These are phyloP conservation scores for Geodia barretti DNA, from an alignment of 37 sponge, comb jelly and placozoan genomes.

Conservation along the genomic window DNA sequence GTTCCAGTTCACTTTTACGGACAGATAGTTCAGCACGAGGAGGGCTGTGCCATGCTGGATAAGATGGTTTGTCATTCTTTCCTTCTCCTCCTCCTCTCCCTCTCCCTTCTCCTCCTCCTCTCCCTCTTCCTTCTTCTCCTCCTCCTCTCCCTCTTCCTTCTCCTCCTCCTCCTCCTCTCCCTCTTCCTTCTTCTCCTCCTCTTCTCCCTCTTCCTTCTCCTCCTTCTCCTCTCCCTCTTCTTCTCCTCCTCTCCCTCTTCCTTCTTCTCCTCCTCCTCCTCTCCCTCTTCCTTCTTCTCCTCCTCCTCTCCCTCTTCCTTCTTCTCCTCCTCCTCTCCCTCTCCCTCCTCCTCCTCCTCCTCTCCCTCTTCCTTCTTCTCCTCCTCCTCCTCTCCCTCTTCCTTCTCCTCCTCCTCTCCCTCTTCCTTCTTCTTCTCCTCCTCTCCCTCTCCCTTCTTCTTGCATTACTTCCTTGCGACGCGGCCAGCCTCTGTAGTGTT, in stretches of 20 bases:
- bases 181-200: neutral
- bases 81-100: too few species aligned
- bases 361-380: conserved; percentile 6
- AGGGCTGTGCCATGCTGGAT: conserved; percentile 75
- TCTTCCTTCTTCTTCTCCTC: too few species aligned
- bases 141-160: too few species aligned
- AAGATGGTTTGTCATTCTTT: conserved; percentile 50
- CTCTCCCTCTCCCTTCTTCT: neutral
- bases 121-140: too few species aligned
- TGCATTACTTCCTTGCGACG: too few species aligned
- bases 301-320: neutral
- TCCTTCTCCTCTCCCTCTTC: neutral
- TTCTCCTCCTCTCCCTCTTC: neutral
- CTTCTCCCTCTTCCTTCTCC: neutral
- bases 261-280: conserved; percentile 2
- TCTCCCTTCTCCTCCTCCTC: too few species aligned
- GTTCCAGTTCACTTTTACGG: conserved; percentile 90
- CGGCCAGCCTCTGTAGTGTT: too few species aligned
- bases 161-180: neutral
- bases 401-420: too few species aligned
- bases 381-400: neutral
- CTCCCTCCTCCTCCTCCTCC: too few species aligned
- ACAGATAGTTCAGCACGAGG: conserved; percentile 73
- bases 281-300: conserved; percentile 15
- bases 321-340: neutral